These are phyloP conservation scores for Drosophila borborema DNA, from an alignment of 2,888 invertebrate genomes.

Conservation along the genomic window DNA sequence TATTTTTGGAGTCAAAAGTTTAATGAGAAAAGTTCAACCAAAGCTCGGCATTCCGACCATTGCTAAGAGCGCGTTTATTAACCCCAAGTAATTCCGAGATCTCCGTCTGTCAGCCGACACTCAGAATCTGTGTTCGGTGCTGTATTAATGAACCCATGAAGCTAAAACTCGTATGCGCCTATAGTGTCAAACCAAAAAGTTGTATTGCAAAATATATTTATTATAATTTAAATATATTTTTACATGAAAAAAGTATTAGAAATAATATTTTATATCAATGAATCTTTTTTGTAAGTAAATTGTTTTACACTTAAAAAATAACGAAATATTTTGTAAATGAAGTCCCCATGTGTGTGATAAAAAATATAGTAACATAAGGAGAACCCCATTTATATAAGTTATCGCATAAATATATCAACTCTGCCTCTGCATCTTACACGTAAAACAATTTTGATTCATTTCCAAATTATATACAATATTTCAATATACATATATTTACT, in stretches of 20 bases:
- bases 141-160: neutral
- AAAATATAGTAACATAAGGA: neutral
- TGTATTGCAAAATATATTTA: neutral
- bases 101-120: neutral
- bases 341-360: neutral
- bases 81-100: conserved; percentile 54
- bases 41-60: conserved; percentile 29
- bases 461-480: neutral
- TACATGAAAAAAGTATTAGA: no score
- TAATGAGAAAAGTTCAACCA: conserved; percentile 75
- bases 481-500: neutral
- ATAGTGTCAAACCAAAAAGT: neutral
- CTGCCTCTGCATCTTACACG: neutral
- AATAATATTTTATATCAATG: no score
- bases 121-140: conserved; percentile 1
- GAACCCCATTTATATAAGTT: neutral
- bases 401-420: neutral
- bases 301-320: neutral
- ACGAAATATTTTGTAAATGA: neutral
- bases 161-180: neutral
- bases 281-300: neutral
- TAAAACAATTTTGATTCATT: neutral
- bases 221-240: neutral
- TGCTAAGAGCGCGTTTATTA: conserved; percentile 62
- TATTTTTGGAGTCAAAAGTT: conserved; percentile 62